These are phyloP conservation scores for Casuarius casuarius DNA, from an alignment of 2,113 vertebrate species.

Conservation along the genomic window DNA sequence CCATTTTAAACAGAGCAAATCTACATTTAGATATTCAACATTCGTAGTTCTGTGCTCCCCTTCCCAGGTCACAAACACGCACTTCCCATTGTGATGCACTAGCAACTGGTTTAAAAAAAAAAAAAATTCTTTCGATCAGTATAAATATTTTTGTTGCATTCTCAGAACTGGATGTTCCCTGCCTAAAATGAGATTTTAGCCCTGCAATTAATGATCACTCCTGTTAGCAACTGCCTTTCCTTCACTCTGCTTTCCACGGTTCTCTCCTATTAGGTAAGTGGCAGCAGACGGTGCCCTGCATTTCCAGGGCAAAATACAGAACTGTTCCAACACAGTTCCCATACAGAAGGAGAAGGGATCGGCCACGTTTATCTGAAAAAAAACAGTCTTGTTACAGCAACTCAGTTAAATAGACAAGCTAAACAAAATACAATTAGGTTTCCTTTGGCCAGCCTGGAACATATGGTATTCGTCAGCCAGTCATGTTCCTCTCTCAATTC, in stretches of 20 bases:
- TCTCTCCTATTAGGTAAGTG: background rate
- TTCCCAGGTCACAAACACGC: background rate
- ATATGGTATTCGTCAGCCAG: slow-evolving; percentile 72
- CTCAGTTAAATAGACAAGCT: slow-evolving; percentile 54
- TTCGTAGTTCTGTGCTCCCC: background rate
- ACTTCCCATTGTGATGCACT: background rate
- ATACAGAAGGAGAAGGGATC: background rate
- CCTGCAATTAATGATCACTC: slow-evolving; percentile 2
- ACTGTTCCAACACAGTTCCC: background rate
- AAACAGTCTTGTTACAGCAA: slow-evolving; percentile 42
- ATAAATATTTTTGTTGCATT: background rate
- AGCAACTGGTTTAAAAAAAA: background rate
- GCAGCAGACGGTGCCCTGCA: background rate
- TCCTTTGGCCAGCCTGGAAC: slow-evolving; percentile 69
- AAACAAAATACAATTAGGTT: slow-evolving; percentile 69
- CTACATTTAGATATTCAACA: background rate
- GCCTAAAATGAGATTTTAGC: slow-evolving; percentile 7
- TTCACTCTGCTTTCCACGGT: background rate
- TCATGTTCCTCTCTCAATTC: slow-evolving; percentile 53
- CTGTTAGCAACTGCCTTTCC: background rate
- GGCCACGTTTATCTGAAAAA: background rate
- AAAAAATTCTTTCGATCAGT: background rate
- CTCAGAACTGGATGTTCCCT: slow-evolving; percentile 33
- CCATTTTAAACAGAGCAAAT: background rate
- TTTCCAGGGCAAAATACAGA: background rate